Conservation (phyloP, 1,140 invertebrate species). For the Danaus plexippus region DNA sequence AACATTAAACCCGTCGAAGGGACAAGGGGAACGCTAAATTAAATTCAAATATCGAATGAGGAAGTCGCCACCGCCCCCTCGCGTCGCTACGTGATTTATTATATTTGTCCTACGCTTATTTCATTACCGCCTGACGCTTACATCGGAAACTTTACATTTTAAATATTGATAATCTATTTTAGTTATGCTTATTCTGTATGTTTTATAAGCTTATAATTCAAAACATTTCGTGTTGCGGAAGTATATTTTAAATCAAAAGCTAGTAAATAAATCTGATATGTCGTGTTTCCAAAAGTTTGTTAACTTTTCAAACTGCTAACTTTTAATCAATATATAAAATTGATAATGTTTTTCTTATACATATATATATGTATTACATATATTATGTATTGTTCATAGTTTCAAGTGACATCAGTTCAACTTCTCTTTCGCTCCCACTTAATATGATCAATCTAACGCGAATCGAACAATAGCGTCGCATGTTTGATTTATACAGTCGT, state of each 20-base stretch:
- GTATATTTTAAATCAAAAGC: no score
- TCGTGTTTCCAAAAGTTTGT: no score
- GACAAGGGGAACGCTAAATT: conserved; percentile 60
- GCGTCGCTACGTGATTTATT: conserved; percentile 64
- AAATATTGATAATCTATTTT: conserved; percentile 8
- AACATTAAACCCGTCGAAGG: conserved; percentile 15
- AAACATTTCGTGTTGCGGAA: no score
- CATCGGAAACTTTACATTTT: conserved; percentile 16
- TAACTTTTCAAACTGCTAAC: no score
- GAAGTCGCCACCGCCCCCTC: conserved; percentile 59
- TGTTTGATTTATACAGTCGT: conserved; percentile 71
- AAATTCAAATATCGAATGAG: conserved; percentile 70
- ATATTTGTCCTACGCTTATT: conserved; percentile 68
- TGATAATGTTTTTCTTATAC: no score
- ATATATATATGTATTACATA: no score
- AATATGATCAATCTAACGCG: conserved; percentile 70
- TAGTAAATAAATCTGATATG: no score
- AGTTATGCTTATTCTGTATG: no score
- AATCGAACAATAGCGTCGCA: conserved; percentile 70
- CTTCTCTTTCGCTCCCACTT: conserved; percentile 63
- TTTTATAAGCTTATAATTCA: no score
- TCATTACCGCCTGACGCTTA: conserved; percentile 53
- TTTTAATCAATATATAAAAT: no score
- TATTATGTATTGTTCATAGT: no score
- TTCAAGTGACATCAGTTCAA: no score